Conservation (phyloP, 1,140 invertebrate species). For the Lordiphosa mommai region DNA sequence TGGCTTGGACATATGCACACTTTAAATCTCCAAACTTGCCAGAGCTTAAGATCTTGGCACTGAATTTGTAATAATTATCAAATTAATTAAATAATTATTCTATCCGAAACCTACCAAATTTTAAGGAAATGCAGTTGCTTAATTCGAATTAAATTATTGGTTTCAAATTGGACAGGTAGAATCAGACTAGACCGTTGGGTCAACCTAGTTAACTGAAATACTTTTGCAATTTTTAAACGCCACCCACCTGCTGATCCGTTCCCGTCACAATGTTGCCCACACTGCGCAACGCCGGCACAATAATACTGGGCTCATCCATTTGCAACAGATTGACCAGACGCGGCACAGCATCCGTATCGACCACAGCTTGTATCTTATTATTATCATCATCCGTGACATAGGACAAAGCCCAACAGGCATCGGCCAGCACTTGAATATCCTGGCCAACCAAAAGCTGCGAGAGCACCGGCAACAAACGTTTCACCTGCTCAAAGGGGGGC, state of each 20-base stretch:
- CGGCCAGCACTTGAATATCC: conserved; percentile 90
- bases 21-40: no score
- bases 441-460: conserved; percentile 87
- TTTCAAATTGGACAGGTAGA: no score
- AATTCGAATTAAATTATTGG: not conserved
- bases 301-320: conserved; percentile 86
- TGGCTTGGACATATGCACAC: no score
- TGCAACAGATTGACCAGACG: conserved; percentile 88
- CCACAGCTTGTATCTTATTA: conserved; percentile 93
- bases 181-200: no score
- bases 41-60: no score
- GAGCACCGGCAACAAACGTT: conserved; percentile 90
- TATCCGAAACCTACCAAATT: no score
- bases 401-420: conserved; percentile 98
- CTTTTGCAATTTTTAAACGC: no score
- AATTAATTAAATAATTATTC: no score
- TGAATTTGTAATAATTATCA: no score
- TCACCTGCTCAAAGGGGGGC: conserved; percentile 88
- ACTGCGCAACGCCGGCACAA: conserved; percentile 94
- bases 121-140: no score
- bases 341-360: conserved; percentile 86
- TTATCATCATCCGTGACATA: conserved; percentile 97
- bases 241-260: conserved; percentile 85
- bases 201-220: no score
- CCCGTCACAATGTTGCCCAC: conserved; percentile 94